Evolutionary conservation across 2,888 invertebrate species (phyloP).

Genomic region (Cremastinae sp.): DNA sequence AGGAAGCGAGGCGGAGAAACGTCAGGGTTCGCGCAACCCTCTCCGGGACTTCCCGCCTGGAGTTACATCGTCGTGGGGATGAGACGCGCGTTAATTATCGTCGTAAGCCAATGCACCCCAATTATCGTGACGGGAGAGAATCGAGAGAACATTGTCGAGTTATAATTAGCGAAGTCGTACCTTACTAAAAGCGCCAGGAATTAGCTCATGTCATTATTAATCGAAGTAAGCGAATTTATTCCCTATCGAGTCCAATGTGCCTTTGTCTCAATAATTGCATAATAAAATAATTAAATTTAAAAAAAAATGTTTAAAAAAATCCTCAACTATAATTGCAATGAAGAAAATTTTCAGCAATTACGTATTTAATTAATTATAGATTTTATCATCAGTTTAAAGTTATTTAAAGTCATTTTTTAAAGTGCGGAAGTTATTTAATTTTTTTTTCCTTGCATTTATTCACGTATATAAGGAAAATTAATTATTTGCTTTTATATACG

Average conservation of each 20-base stretch:
- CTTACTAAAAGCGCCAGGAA: constrained; percentile 9
- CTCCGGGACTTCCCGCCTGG: constrained; percentile 48
- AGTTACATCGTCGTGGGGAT: constrained; percentile 41
- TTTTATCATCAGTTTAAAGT: too few relatives aligned
- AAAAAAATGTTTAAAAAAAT: too few relatives aligned
- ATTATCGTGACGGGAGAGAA: constrained; percentile 58
- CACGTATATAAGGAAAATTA: too few relatives aligned
- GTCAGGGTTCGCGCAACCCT: constrained; percentile 43
- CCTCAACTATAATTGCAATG: background rate
- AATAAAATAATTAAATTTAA: background rate
- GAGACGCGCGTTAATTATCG: constrained; percentile 58
- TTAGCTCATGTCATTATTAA: constrained; percentile 14
- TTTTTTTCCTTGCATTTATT: too few relatives aligned
- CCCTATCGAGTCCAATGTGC: background rate
- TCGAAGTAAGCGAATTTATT: background rate
- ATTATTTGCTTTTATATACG: too few relatives aligned
- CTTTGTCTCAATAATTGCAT: background rate
- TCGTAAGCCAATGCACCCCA: constrained; percentile 51
- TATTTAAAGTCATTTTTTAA: too few relatives aligned
- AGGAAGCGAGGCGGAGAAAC: constrained; percentile 20
- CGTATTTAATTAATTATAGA: too few relatives aligned
- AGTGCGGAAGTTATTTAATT: too few relatives aligned
- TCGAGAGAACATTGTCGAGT: constrained; percentile 19
- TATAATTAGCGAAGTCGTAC: constrained; percentile 52
- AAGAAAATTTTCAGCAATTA: background rate